A percentile compares a stretch with the other conserved stretches of the same genome.
Conservation (phyloP, 2,888 invertebrate genomes). For the Ephialtes manifestator region DNA sequence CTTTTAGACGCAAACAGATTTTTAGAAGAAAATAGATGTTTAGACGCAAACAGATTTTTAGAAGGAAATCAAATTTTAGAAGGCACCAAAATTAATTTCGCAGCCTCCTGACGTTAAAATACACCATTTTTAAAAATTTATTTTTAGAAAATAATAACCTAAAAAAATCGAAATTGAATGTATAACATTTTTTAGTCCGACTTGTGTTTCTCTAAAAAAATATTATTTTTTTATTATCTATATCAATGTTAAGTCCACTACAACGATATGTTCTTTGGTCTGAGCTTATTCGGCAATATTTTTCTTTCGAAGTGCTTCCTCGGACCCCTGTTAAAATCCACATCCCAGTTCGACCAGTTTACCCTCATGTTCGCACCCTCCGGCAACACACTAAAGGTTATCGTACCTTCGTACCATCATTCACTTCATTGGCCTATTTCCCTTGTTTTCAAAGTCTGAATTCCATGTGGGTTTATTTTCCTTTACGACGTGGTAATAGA, state of each 20-base stretch:
- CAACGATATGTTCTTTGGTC: slow-evolving; percentile 11
- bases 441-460: slow-evolving; percentile 8
- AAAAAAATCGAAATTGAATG: neutral
- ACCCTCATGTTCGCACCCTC: slow-evolving; percentile 34
- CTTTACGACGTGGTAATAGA: neutral
- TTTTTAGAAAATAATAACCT: neutral
- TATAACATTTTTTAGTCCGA: neutral
- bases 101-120: too few species aligned
- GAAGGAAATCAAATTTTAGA: too few species aligned
- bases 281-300: slow-evolving; percentile 50
- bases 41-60: too few species aligned
- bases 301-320: slow-evolving; percentile 53
- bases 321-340: slow-evolving; percentile 55
- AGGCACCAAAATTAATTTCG: too few species aligned
- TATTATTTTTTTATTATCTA: slow-evolving; percentile 6
- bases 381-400: slow-evolving; percentile 36
- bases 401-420: slow-evolving; percentile 2
- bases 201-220: neutral
- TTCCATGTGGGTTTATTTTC: neutral
- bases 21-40: too few species aligned
- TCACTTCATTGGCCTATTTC: slow-evolving; percentile 14
- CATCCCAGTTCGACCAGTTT: slow-evolving; percentile 37
- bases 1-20: too few species aligned
- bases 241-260: slow-evolving; percentile 47
- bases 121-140: neutral